Evolutionary conservation across 53 echinoderm and acorn worm genomes (phyloP).

Genomic region (Echinarachnius parma): DNA sequence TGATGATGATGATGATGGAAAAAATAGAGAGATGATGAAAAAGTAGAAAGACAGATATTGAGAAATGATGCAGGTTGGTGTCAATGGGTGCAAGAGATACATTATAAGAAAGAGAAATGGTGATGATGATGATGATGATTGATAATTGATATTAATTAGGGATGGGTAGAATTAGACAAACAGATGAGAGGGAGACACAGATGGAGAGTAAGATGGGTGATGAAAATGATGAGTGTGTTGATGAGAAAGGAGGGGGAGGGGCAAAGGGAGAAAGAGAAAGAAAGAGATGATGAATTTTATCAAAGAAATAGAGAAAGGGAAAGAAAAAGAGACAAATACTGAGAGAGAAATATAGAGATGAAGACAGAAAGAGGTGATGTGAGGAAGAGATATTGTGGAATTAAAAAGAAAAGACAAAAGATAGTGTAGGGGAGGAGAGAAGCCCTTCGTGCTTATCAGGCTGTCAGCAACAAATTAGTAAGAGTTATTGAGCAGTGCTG

Average conservation of each 20-base stretch:
- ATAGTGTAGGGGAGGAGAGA: neutral
- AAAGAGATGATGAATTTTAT: neutral
- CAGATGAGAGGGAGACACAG: no score
- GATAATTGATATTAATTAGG: neutral
- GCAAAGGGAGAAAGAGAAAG: neutral
- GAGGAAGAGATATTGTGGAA: neutral
- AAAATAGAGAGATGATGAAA: neutral
- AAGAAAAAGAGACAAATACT: neutral
- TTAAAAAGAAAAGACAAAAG: neutral
- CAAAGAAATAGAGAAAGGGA: neutral
- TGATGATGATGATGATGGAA: neutral
- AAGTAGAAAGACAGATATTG: neutral
- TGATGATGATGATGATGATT: conserved; percentile 35
- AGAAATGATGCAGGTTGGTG: neutral
- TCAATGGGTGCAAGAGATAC: no score
- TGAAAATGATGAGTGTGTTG: neutral
- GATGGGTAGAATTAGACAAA: no score
- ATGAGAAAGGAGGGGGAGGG: neutral
- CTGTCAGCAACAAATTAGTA: no score
- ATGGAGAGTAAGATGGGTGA: neutral
- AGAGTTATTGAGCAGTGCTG: no score
- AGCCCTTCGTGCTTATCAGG: no score
- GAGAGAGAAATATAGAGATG: neutral
- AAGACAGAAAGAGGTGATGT: neutral
- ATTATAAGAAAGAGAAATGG: neutral